These are phyloP conservation scores for Myiothlypis coronata DNA, from an alignment of 2,797 vertebrate genomes.

Conservation along the genomic window DNA sequence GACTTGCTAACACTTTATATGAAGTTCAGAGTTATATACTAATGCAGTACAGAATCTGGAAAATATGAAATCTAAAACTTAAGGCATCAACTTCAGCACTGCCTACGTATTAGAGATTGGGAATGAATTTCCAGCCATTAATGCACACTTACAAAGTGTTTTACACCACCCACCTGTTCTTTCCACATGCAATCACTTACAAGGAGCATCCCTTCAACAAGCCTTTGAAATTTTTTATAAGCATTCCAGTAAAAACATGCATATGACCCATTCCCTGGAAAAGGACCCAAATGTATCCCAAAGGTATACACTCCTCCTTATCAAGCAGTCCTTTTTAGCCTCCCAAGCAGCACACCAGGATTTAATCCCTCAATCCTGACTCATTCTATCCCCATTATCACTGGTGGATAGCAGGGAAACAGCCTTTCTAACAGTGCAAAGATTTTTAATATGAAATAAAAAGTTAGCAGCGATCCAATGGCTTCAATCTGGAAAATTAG, in stretches of 20 bases:
- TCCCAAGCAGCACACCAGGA: not conserved
- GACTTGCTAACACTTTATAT: not conserved
- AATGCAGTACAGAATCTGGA: not conserved
- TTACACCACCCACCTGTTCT: not conserved
- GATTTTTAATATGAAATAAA: not conserved
- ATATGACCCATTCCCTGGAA: not conserved
- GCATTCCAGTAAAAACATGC: not conserved
- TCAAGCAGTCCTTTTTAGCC: not conserved
- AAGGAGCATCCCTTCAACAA: not conserved
- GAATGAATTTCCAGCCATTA: not conserved
- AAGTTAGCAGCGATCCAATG: not conserved
- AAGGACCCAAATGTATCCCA: not conserved
- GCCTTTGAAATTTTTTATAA: not conserved
- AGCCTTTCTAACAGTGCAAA: not conserved
- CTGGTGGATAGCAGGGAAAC: not conserved
- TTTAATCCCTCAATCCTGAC: not conserved
- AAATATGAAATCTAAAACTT: not conserved
- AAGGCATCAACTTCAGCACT: not conserved
- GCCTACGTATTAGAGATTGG: fast-evolving
- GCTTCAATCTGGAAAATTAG: slow-evolving; percentile 29
- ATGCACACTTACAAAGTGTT: not conserved
- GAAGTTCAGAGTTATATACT: not conserved
- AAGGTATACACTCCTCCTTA: not conserved
- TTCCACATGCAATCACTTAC: not conserved
- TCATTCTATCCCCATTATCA: not conserved